Percentiles rank a stretch among this genome's conserved stretches.
These are phyloP conservation scores for Cosmorhoe ocellata DNA, from an alignment of 2,888 invertebrate species.

Conservation along the genomic window DNA sequence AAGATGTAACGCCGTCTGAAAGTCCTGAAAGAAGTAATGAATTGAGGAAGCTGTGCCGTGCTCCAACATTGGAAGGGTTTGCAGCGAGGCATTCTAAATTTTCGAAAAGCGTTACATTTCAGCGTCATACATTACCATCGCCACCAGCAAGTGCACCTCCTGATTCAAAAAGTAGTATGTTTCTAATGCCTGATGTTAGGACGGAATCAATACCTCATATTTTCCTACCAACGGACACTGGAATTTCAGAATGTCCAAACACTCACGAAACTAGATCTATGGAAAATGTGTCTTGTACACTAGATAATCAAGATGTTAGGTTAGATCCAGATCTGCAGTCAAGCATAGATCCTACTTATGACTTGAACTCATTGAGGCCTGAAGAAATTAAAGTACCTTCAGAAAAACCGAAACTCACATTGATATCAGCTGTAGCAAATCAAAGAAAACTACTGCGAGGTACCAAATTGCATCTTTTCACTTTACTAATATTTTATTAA, in stretches of 20 bases:
- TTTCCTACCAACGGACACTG: constrained; percentile 40
- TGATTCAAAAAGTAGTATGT: constrained; percentile 59
- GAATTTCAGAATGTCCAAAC: constrained; percentile 37
- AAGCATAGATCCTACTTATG: constrained; percentile 59
- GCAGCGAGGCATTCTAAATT: constrained; percentile 94
- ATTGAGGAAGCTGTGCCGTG: constrained; percentile 87
- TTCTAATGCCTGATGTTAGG: constrained; percentile 61
- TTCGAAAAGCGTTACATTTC: constrained; percentile 94
- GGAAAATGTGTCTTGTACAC: constrained; percentile 34
- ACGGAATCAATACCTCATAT: constrained; percentile 40
- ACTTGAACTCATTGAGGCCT: constrained; percentile 70
- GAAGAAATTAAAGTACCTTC: constrained; percentile 80
- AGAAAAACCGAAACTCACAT: constrained; percentile 80
- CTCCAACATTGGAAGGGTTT: constrained; percentile 94
- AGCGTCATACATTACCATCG: constrained; percentile 91
- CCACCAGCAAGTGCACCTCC: constrained; percentile 84
- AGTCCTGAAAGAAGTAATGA: constrained; percentile 81
- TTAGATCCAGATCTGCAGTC: constrained; percentile 57
- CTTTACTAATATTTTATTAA: background rate
- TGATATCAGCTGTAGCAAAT: constrained; percentile 82
- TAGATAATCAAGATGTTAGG: constrained; percentile 51
- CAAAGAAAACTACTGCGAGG: constrained; percentile 83
- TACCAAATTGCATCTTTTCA: constrained; percentile 37
- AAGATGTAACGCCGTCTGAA: constrained; percentile 81
- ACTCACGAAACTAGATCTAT: constrained; percentile 45